These are phyloP conservation scores for Whitmania pigra DNA, from an alignment of 1,140 invertebrate genomes.

Conservation along the genomic window DNA sequence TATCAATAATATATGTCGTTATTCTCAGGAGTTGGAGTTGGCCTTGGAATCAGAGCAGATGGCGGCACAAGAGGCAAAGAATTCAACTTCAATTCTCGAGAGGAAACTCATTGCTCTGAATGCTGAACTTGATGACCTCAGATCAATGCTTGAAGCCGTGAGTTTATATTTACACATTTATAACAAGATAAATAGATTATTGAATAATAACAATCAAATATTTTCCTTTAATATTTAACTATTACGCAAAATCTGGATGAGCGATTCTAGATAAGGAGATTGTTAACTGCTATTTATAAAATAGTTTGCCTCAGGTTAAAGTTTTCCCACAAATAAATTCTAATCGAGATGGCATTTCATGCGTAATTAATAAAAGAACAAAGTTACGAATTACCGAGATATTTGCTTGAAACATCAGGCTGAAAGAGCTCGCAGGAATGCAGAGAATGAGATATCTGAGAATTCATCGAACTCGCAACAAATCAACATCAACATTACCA, in stretches of 20 bases:
- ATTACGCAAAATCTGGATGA: not conserved
- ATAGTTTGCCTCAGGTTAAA: too few relatives aligned
- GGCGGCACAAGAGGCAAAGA: slow-evolving; percentile 33
- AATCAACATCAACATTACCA: slow-evolving; percentile 34
- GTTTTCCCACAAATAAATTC: too few relatives aligned
- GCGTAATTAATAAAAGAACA: too few relatives aligned
- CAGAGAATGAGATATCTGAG: slow-evolving; percentile 38
- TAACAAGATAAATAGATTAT: too few relatives aligned
- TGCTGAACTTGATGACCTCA: slow-evolving; percentile 39
- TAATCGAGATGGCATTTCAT: too few relatives aligned
- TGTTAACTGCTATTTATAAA: too few relatives aligned
- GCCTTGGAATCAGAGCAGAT: slow-evolving; percentile 36
- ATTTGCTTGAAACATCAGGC: slow-evolving; percentile 28
- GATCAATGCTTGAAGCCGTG: slow-evolving; percentile 38
- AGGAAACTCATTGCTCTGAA: slow-evolving; percentile 35
- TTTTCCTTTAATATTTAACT: not conserved
- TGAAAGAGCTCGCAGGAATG: slow-evolving; percentile 40
- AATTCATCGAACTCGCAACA: slow-evolving; percentile 34
- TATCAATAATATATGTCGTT: too few relatives aligned
- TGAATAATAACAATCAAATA: not conserved
- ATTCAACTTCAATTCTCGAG: slow-evolving; percentile 35
- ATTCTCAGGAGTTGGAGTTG: slow-evolving; percentile 35
- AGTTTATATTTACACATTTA: slow-evolving; percentile 19
- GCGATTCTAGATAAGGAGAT: too few relatives aligned
- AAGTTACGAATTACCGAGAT: too few relatives aligned